Conservation (phyloP, 2,113 vertebrate species). For the Oxyruncus cristatus region DNA sequence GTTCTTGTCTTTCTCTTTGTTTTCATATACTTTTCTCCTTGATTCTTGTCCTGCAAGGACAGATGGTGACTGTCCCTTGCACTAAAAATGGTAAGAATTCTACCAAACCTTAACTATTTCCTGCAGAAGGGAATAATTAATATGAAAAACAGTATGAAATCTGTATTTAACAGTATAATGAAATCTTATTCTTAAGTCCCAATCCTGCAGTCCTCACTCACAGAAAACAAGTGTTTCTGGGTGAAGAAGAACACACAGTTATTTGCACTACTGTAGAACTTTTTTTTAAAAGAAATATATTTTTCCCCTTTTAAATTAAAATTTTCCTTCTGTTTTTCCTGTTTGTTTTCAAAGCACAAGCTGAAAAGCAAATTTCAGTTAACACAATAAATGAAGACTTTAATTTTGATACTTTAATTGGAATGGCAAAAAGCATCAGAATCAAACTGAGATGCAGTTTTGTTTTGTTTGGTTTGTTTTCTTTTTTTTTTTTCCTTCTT, state of each 20-base stretch:
- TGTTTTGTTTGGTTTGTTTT: background rate
- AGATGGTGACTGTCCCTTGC: background rate
- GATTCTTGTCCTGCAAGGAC: background rate
- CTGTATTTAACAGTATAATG: background rate
- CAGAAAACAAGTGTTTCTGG: background rate
- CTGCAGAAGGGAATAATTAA: background rate
- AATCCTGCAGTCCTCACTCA: background rate
- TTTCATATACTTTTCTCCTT: background rate
- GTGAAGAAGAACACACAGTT: background rate
- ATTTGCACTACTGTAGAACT: background rate
- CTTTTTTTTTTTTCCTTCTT: too few species aligned
- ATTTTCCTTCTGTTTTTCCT: background rate
- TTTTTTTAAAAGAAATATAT: background rate
- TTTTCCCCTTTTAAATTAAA: background rate
- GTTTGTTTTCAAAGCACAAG: background rate
- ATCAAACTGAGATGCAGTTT: background rate
- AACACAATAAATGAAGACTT: background rate
- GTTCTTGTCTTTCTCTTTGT: background rate
- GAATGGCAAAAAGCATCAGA: conserved; percentile 23
- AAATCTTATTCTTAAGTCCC: background rate
- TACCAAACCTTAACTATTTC: background rate
- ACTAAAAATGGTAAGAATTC: background rate
- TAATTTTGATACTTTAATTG: background rate
- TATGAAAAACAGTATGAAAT: background rate
- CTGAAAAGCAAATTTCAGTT: background rate